A percentile compares a stretch with the other conserved stretches of the same genome.
These are phyloP conservation scores for Chrysaora quinquecirrha DNA, from an alignment of 30 jellyfish, hydroid and myxozoan genomes.

Conservation along the genomic window DNA sequence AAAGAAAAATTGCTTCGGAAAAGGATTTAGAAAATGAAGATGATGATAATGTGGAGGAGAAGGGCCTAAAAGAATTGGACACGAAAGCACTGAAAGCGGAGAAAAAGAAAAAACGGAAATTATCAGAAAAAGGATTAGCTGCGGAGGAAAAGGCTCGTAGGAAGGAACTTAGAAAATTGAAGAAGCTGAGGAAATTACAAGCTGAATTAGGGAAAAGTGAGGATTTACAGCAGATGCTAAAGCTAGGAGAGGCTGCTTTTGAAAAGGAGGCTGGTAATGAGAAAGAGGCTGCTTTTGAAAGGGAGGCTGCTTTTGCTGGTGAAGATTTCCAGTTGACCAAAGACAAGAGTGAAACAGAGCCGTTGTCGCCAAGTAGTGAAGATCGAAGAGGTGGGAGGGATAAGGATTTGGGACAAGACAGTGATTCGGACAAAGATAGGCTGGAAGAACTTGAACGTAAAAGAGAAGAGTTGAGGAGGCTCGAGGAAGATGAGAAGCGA, in stretches of 20 bases:
- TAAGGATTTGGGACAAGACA: background rate
- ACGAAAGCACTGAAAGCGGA: conserved; percentile 75
- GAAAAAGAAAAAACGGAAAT: conserved; percentile 74
- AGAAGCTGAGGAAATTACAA: conserved; percentile 75
- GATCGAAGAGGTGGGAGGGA: conserved; percentile 6
- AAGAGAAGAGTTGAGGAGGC: conserved; percentile 22
- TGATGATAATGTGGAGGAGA: conserved; percentile 37
- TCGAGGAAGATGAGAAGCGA: conserved; percentile 30
- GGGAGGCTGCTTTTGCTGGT: background rate
- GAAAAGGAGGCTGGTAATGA: background rate
- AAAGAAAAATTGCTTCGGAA: background rate
- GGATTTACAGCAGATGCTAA: conserved; percentile 9
- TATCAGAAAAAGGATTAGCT: conserved; percentile 53
- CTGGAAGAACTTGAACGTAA: conserved; percentile 32
- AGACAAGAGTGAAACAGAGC: background rate
- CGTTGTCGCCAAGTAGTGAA: background rate
- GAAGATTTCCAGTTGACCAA: conserved; percentile 14
- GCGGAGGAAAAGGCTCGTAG: conserved; percentile 89
- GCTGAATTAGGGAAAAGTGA: conserved; percentile 56
- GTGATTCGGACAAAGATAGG: conserved; percentile 42
- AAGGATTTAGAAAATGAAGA: conserved; percentile 32
- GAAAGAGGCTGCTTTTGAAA: background rate
- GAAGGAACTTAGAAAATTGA: conserved; percentile 79
- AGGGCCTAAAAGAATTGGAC: no score
- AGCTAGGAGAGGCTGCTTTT: conserved; percentile 16